Evolutionary conservation across 2,888 invertebrate genomes (phyloP).

Genomic region (Luperina testacea): DNA sequence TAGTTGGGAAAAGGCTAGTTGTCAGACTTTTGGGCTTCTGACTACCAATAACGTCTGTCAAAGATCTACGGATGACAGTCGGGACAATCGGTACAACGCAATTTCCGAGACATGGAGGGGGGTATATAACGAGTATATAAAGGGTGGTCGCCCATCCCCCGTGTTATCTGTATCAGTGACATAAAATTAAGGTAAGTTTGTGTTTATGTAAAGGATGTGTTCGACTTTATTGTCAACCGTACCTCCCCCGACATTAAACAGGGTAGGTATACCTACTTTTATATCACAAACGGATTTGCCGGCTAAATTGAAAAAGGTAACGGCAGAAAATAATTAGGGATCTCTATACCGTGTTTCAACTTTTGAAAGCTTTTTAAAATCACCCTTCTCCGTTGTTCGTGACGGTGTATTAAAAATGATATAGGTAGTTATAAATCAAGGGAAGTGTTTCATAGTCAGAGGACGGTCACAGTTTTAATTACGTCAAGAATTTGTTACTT

Average conservation of each 20-base stretch:
- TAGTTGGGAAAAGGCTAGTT: too few species aligned
- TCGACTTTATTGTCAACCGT: background rate
- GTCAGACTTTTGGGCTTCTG: background rate
- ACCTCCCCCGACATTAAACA: background rate
- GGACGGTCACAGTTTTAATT: conserved; percentile 25
- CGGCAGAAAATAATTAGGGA: conserved; percentile 45
- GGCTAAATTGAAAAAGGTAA: conserved; percentile 18
- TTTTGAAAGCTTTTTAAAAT: conserved; percentile 3
- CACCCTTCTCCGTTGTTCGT: conserved; percentile 1
- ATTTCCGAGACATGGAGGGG: background rate
- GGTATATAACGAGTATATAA: background rate
- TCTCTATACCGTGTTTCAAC: conserved; percentile 13
- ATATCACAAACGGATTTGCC: conserved; percentile 3
- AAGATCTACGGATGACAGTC: background rate
- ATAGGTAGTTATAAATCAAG: conserved; percentile 5
- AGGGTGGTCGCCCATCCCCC: background rate
- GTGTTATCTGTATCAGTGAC: background rate
- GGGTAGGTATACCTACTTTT: background rate
- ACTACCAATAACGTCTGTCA: background rate
- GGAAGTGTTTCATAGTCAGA: conserved; percentile 3
- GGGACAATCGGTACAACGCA: background rate
- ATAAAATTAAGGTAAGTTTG: background rate
- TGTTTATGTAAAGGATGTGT: background rate
- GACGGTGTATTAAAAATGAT: conserved; percentile 15
- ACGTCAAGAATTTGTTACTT: conserved; percentile 6